Evolutionary conservation across 2,888 invertebrate genomes (phyloP).

Genomic region (Lingula anatina): DNA sequence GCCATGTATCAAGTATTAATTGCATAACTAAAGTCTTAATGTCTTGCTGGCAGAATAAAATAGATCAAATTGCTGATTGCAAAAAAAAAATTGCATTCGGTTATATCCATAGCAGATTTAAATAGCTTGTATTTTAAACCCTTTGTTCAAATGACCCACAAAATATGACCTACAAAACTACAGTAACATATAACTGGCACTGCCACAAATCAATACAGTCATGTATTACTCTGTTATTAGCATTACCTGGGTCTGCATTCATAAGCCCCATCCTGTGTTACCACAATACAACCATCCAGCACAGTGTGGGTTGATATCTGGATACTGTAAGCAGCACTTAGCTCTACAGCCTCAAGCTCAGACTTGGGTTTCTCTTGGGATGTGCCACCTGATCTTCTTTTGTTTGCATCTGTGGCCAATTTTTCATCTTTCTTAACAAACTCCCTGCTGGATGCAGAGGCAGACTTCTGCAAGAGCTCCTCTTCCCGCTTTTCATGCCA

Average conservation of each 20-base stretch:
- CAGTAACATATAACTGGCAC: too few species aligned
- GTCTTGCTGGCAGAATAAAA: too few species aligned
- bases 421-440: not conserved
- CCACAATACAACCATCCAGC: slow-evolving; percentile 57
- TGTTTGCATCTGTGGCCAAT: not conserved
- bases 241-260: slow-evolving; percentile 60
- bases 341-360: not conserved
- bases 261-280: slow-evolving; percentile 62
- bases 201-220: too few species aligned
- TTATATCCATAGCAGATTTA: too few species aligned
- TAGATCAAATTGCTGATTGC: too few species aligned
- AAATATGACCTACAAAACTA: too few species aligned
- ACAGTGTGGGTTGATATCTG: slow-evolving; percentile 37
- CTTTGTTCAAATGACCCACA: too few species aligned
- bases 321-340: slow-evolving; percentile 18
- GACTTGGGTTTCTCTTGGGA: not conserved
- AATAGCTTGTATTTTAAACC: too few species aligned
- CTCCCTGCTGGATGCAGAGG: not conserved
- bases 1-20: not conserved
- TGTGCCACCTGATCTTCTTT: not conserved
- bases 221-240: too few species aligned
- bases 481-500: slow-evolving; percentile 34
- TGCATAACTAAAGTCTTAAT: not conserved
- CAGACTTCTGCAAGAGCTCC: not conserved
- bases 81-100: too few species aligned